These are phyloP conservation scores for Tamandua tetradactyla DNA, from an alignment of 2,797 vertebrate species.

Conservation along the genomic window DNA sequence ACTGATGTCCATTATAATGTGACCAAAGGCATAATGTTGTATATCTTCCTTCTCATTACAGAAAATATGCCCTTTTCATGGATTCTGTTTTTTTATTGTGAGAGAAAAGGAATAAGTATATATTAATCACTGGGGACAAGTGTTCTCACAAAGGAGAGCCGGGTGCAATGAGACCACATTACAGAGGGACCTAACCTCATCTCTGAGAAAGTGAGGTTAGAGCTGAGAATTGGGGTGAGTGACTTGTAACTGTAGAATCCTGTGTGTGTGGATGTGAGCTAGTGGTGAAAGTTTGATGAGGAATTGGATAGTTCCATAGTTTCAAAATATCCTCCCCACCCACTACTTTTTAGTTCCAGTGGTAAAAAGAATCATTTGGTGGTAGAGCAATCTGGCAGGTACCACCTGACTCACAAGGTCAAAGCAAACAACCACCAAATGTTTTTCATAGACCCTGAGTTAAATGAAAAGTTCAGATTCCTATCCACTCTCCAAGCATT, in stretches of 20 bases:
- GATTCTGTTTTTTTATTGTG: conserved; percentile 1
- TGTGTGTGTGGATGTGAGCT: background rate
- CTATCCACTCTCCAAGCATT: background rate
- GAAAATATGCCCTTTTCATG: conserved; percentile 37
- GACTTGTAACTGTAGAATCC: too few species aligned
- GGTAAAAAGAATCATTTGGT: background rate
- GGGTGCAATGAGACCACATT: too few species aligned
- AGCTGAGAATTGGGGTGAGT: too few species aligned
- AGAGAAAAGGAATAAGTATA: conserved; percentile 45
- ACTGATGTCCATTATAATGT: conserved; percentile 48
- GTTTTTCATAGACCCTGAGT: background rate
- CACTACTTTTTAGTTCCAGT: background rate
- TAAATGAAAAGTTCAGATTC: background rate
- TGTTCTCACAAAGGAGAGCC: too few species aligned
- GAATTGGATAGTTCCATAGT: background rate
- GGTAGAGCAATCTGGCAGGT: background rate
- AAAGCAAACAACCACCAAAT: background rate
- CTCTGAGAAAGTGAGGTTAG: too few species aligned
- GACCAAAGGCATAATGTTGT: conserved; percentile 51
- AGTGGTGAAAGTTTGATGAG: background rate
- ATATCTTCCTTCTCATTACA: conserved; percentile 47
- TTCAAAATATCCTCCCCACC: background rate
- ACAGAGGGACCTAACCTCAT: too few species aligned
- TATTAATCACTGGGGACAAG: too few species aligned
- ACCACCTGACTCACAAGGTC: background rate